phyloP scores from a whole-genome alignment of 2,888 invertebrate species.

The Creontiades dilutus region DNA sequence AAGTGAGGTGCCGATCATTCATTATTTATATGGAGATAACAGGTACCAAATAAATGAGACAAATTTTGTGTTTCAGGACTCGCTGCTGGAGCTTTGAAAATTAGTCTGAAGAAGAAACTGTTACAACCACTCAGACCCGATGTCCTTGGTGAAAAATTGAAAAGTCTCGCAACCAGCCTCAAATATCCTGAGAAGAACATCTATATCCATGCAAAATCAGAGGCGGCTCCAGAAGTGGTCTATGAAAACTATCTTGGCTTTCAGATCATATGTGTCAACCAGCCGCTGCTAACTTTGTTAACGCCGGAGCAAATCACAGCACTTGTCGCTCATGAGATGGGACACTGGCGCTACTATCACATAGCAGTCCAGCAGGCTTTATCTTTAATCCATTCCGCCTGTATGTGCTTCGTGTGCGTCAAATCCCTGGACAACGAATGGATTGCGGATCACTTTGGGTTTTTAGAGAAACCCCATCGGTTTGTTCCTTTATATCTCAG shows the following conservation, averaged over 20 bases:
- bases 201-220: neutral
- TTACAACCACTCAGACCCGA: slow-evolving; percentile 29
- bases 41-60: too few species aligned
- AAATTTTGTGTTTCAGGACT: neutral
- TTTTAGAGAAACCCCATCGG: slow-evolving; percentile 10
- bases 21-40: too few species aligned
- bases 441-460: neutral
- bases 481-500: slow-evolving; percentile 41
- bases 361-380: neutral
- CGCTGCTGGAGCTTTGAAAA: neutral
- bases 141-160: neutral
- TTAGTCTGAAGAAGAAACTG: neutral
- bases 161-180: neutral
- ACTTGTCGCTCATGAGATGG: slow-evolving; percentile 47
- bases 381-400: neutral
- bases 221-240: neutral
- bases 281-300: neutral
- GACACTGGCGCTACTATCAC: slow-evolving; percentile 25
- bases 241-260: neutral
- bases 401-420: slow-evolving; percentile 7
- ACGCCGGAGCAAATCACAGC: slow-evolving; percentile 20
- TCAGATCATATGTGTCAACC: slow-evolving; percentile 1
- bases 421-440: slow-evolving; percentile 25
- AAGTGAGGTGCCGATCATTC: too few species aligned
- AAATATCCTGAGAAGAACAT: neutral